Evolutionary conservation across 2,797 vertebrate genomes (phyloP), one percentile per base, ranked within the genome.

Genomic region (Lycodopsis pacificus): DNA sequence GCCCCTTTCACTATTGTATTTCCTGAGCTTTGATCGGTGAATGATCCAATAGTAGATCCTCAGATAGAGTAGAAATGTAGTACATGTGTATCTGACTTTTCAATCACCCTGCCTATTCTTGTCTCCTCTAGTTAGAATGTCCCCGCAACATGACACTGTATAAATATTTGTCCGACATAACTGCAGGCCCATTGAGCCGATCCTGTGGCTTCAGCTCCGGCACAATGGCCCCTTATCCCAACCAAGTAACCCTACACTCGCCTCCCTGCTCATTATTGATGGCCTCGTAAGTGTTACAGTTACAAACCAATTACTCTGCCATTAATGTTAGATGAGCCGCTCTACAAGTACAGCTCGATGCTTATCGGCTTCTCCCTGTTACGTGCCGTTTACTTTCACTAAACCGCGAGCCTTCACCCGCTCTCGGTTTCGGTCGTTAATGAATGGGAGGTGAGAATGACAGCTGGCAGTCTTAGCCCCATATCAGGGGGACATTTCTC

Each of bases 291-390:
- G 93, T 94, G 94, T 95, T 95, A 95, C 94, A 90, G 94, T 95
- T 96, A 95, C 95, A 94, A 95, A 96, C 93, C 95, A 96, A 96
- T 96, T 95, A 95, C 95, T 96, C 93, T 92, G 74, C 92, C 90
- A 93, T 96, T 93, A 95, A 96, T 93, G 93, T 94, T 96, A 92
- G 90, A 96, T 95, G 95, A 94, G 92, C 88, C 80, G 89, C 88
- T 86, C 89, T 87, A 91, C 94, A 93, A 95, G 93, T 91, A 92
- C 93, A 91, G 86, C 86, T 81, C 14, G 80, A 91, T 92, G 88
- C 90, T 93, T 93, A 95, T 95, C 93, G 79, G 87, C 93, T 93
- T 92, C 85, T 90, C 83, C 70, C 80, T 51, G 64, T 75, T 67
- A 66, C 53, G 42, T 68, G 49, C 84, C 73, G 76, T 79, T 93